phyloP scores from a whole-genome alignment of 2,113 vertebrate species.

The Petroica traversi region DNA sequence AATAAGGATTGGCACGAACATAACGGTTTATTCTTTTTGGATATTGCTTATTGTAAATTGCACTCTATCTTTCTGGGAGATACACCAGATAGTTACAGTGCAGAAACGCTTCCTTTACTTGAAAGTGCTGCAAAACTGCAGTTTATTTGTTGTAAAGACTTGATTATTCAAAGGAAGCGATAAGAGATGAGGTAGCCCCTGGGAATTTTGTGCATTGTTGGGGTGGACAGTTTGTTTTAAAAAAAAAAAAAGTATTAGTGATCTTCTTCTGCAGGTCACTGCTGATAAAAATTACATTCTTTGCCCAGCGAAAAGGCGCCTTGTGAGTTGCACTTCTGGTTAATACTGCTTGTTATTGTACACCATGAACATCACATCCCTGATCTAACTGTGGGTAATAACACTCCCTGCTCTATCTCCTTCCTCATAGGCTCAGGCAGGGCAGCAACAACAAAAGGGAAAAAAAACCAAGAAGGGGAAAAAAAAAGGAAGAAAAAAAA shows the following conservation, averaged over 20 bases:
- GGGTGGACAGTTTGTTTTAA: slow-evolving; percentile 3
- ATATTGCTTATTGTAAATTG: slow-evolving; percentile 77
- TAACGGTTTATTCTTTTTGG: slow-evolving; percentile 78
- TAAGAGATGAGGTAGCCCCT: slow-evolving; percentile 56
- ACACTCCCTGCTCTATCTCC: background rate
- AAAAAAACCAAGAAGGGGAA: background rate
- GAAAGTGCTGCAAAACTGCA: slow-evolving; percentile 45
- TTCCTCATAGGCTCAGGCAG: slow-evolving; percentile 28
- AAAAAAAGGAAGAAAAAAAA: background rate
- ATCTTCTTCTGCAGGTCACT: slow-evolving; percentile 12
- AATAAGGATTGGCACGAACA: slow-evolving; percentile 78
- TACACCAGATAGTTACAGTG: slow-evolving; percentile 60
- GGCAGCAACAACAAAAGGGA: slow-evolving; percentile 27
- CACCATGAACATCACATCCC: background rate
- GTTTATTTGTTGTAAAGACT: slow-evolving; percentile 66
- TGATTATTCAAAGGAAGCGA: slow-evolving; percentile 65
- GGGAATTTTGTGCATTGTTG: slow-evolving; percentile 42
- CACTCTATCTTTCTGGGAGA: slow-evolving; percentile 67
- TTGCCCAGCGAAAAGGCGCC: background rate
- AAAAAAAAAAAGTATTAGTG: background rate
- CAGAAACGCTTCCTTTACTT: slow-evolving; percentile 60
- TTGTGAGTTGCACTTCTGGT: background rate
- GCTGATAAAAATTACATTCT: slow-evolving; percentile 26
- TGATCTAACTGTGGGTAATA: background rate
- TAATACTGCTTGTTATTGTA: background rate